Evolutionary conservation across 2,113 vertebrate species (phyloP).

Genomic region (Gopherus flavomarginatus): DNA sequence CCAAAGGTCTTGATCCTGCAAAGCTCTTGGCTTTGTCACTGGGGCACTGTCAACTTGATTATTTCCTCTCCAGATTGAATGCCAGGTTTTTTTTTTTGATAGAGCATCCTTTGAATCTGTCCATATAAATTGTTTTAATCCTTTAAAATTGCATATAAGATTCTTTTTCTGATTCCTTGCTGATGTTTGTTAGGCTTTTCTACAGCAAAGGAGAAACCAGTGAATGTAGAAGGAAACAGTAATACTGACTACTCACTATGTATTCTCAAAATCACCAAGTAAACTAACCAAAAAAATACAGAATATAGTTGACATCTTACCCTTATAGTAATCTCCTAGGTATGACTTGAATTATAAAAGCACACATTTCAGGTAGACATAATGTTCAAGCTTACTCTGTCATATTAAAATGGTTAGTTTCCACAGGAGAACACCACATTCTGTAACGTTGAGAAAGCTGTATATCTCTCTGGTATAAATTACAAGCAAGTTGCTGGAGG

Average conservation of each 20-base stretch:
- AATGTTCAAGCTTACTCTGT: background rate
- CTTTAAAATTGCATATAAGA: background rate
- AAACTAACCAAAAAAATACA: background rate
- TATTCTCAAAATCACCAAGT: background rate
- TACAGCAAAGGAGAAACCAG: background rate
- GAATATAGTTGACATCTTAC: background rate
- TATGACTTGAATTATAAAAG: background rate
- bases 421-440: accelerated
- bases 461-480: background rate
- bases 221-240: background rate
- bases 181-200: background rate
- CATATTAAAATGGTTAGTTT: background rate
- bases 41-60: background rate
- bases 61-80: background rate
- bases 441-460: background rate
- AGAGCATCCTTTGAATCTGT: background rate
- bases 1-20: background rate
- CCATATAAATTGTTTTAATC: background rate
- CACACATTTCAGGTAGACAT: background rate
- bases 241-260: background rate
- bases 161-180: background rate
- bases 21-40: background rate
- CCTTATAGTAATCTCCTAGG: background rate
- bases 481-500: background rate
- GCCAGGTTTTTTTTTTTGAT: background rate